Base-by-base conservation (phyloP, 2,888 invertebrate genomes). In the Halocaridina rubra region DNA sequence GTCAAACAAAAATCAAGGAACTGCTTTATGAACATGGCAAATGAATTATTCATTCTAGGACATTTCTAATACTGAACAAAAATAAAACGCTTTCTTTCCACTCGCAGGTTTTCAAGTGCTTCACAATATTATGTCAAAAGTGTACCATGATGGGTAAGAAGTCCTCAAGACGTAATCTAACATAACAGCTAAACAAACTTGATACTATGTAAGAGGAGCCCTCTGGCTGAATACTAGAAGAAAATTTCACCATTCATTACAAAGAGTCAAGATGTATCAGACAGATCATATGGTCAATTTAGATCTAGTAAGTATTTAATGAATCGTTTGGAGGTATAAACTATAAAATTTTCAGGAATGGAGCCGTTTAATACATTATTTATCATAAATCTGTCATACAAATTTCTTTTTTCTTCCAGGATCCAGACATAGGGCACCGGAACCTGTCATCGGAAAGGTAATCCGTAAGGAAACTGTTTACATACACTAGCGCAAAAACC, bases 171-270 rank as follows among this genome's bases (percentile, higher is more conserved):
- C 82, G 72, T 84, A 84, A 84, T 84, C 82, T 84, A 84, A 84
- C 78, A 84, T 84, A 84, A 84, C 80, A 80, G 82, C 82, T 84
- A 84, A 80, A 80, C 80, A 80, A 80, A 80, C 80, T 80, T 80
- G 80, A 77, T 80, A 80, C 80, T 80, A 80, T 80, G 80, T 59
- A 59, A 59, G 33, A 59, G 61, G n/a, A n/a, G 39, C 82, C 77
- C 64, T 78, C 24, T 84, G 72, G 39, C 82, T 72, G 71, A 71
- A 72, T 57, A 78, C 80, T 80, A 71, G 72, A 19, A 72, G 61
- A 80, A 80, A 57, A 46, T 7, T 71, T 32, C 32, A 30, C 33
- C 71, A 27, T 71, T 4, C 16, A 61, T 24, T 61, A 16, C 19
- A 61, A 24, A 61, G 16, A 61, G 61, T 19, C 13, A 67, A 67